These are phyloP conservation scores for Uloborus plumipes DNA, from an alignment of 2,888 invertebrate species.

Conservation along the genomic window DNA sequence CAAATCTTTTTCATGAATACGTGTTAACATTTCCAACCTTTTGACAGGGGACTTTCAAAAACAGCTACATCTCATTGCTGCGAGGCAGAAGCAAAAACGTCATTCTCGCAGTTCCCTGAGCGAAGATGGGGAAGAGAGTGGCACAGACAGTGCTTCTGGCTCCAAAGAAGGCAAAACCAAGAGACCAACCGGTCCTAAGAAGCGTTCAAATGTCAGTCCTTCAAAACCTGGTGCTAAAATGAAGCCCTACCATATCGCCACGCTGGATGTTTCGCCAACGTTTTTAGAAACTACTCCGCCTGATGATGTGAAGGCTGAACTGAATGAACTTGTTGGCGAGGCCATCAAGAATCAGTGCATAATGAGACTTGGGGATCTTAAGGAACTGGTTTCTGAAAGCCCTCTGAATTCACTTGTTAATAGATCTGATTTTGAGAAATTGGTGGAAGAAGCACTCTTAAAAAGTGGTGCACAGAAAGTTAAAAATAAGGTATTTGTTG, in stretches of 20 bases:
- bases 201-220: slow-evolving; percentile 9
- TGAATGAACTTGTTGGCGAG: slow-evolving; percentile 36
- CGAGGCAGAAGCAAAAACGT: slow-evolving; percentile 30
- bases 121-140: slow-evolving; percentile 50
- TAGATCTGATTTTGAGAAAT: slow-evolving; percentile 36
- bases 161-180: slow-evolving; percentile 34
- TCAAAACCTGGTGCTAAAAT: slow-evolving; percentile 11
- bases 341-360: slow-evolving; percentile 26
- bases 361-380: slow-evolving; percentile 41
- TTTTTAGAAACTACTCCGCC: slow-evolving; percentile 32
- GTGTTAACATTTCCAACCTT: neutral
- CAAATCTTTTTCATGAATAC: neutral
- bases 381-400: slow-evolving; percentile 36
- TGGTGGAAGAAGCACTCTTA: slow-evolving; percentile 44
- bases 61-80: neutral
- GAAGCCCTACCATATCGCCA: slow-evolving; percentile 38
- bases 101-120: slow-evolving; percentile 43
- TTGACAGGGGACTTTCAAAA: slow-evolving; percentile 7
- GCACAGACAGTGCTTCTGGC: slow-evolving; percentile 33
- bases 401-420: slow-evolving; percentile 16
- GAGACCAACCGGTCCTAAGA: slow-evolving; percentile 19
- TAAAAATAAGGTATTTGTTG: slow-evolving; percentile 54
- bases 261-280: slow-evolving; percentile 49
- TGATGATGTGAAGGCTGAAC: slow-evolving; percentile 24
- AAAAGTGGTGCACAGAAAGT: slow-evolving; percentile 50